phyloP scores from a whole-genome alignment of 2,797 vertebrate genomes.

The Sebastes taczanowskii region DNA sequence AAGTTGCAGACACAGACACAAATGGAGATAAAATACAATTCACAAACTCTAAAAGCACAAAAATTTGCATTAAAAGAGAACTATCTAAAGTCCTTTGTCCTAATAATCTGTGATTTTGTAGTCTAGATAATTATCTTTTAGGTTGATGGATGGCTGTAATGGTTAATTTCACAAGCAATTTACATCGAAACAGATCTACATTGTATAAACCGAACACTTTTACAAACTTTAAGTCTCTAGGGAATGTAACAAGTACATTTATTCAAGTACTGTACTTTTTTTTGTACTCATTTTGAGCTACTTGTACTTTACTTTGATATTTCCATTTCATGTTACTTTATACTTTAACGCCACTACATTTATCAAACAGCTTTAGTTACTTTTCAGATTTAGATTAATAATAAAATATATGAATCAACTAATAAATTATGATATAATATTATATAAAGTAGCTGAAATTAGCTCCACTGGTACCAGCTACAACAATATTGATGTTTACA shows the following conservation, averaged over 20 bases:
- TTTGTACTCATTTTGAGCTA: background rate
- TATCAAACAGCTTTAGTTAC: background rate
- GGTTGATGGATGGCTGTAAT: background rate
- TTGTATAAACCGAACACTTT: background rate
- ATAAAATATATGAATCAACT: background rate
- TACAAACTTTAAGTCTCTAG: too few species aligned
- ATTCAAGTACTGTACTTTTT: background rate
- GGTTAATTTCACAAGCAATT: background rate
- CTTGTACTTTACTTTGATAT: too few species aligned
- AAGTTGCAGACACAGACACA: too few species aligned
- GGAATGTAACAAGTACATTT: background rate
- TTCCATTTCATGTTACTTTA: too few species aligned
- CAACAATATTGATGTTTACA: background rate
- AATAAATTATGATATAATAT: background rate
- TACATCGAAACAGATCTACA: background rate
- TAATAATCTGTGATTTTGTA: background rate
- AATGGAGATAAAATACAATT: too few species aligned
- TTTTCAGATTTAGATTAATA: background rate
- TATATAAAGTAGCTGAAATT: background rate
- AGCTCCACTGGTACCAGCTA: background rate
- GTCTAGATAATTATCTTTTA: background rate
- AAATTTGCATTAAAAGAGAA: too few species aligned
- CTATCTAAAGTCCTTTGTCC: background rate
- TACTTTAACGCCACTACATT: background rate
- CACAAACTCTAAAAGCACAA: too few species aligned